Evolutionary conservation across 2,797 vertebrate species (phyloP), one percentile per base, ranked within the genome.

Genomic region (Lepus oiostolus): DNA sequence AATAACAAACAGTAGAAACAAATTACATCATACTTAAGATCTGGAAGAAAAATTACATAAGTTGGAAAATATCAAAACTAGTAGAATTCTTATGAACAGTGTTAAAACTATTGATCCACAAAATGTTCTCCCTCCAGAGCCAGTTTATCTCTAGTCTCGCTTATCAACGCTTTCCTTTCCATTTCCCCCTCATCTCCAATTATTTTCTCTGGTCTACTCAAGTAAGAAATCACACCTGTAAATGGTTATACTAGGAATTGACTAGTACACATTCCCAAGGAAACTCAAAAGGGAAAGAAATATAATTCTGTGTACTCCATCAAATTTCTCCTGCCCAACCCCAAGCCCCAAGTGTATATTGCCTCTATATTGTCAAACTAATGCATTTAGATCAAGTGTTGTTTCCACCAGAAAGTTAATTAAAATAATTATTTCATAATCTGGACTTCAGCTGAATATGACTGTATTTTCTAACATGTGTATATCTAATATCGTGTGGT

Each of bases 41-140:
- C 52, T 85, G 75, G 89, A 47, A 67, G 52, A 82, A 88, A 9
- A 85, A 74, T 63, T 54, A 83, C 80, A n/a, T 52, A 93, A 90
- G 21, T 9, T n/a, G 21, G n/a, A 54, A 74, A 60, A 62, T 67
- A 22, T 81, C 30, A 47, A 89, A 77, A 70, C 70, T 74, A 62
- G 42, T 80, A 86, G 82, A 89, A 50, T 63, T 75, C 62, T 68
- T n/a, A 52, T 77, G 71, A 74, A 80, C 22, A 12, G 19, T 80
- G 17, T 52, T 89, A 24, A 88, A 47, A 12, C 52, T 62, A 28
- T 58, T 58, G 13, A 90, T 28, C 12, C 62, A 63, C 26, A 26
- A 17, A 22, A 30, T 9, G 0, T 30, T 13, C 9, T 70, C 47
- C 63, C 24, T 65, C 32, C 32, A 54, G 35, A 74, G 1, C 30